phyloP scores from a whole-genome alignment of 2,888 invertebrate species.

The Alviniconcha strummeri region DNA sequence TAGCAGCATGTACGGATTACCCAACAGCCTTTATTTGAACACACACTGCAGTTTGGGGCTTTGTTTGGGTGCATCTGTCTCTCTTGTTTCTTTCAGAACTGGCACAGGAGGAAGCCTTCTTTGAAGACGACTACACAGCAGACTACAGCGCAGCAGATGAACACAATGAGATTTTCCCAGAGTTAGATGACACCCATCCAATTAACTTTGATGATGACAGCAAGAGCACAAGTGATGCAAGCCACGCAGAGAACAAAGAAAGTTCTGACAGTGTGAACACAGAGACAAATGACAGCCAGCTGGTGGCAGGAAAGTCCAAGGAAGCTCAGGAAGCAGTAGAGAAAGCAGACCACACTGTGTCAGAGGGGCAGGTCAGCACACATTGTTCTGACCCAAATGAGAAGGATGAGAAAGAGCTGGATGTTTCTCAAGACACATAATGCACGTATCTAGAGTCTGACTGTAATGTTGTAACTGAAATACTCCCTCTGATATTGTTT shows the following conservation, averaged over 20 bases:
- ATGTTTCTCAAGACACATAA: constrained; percentile 13
- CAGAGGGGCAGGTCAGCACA: too few species aligned
- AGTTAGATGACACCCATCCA: neutral
- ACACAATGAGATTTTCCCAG: constrained; percentile 5
- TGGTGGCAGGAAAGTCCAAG: neutral
- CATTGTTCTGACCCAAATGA: neutral
- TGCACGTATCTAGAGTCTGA: neutral
- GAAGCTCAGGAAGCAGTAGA: neutral
- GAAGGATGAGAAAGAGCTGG: neutral
- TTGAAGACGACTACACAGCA: constrained; percentile 47
- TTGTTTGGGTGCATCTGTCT: too few species aligned
- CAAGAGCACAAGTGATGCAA: neutral
- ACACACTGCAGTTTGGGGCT: too few species aligned
- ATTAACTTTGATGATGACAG: neutral
- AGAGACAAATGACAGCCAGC: neutral
- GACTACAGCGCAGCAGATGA: constrained; percentile 30
- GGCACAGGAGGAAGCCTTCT: constrained; percentile 37
- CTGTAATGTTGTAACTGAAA: too few species aligned
- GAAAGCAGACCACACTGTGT: neutral
- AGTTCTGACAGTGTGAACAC: neutral
- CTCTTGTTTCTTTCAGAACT: too few species aligned
- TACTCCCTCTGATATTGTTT: too few species aligned
- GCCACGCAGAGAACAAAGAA: neutral
- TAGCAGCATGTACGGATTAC: too few species aligned
- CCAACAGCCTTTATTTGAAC: too few species aligned